phyloP scores from a whole-genome alignment of 2,888 invertebrate genomes.

The Pyrocoelia pectoralis region DNA sequence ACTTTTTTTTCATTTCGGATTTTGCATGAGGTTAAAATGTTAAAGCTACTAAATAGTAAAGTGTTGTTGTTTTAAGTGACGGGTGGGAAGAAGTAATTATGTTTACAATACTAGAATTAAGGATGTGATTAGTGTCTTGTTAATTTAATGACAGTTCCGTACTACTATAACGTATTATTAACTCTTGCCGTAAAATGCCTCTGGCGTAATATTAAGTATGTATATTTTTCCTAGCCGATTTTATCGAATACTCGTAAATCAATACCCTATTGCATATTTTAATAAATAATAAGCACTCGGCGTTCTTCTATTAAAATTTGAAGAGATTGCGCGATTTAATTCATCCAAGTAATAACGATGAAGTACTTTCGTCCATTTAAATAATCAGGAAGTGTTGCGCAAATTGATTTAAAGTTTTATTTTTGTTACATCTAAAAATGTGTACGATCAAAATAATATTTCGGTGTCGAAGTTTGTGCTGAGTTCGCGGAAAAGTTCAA shows the following conservation, averaged over 20 bases:
- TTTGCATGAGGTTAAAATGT: constrained; percentile 4
- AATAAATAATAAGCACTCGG: not conserved
- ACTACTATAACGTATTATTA: constrained; percentile 17
- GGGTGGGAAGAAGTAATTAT: constrained; percentile 29
- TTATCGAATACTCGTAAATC: not conserved
- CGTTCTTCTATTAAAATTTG: not conserved
- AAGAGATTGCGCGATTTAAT: no score
- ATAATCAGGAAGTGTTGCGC: no score
- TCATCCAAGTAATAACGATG: no score
- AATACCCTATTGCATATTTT: constrained; percentile 1
- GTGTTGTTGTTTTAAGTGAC: constrained; percentile 19
- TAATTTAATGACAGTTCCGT: constrained; percentile 25
- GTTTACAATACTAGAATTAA: constrained; percentile 30
- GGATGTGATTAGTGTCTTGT: constrained; percentile 28
- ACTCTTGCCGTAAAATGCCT: constrained; percentile 8
- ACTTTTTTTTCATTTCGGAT: not conserved
- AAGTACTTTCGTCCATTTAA: no score
- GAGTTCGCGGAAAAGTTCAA: no score
- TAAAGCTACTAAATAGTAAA: constrained; percentile 16
- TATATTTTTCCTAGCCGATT: not conserved
- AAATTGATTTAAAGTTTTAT: no score
- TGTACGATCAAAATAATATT: no score
- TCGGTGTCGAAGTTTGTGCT: no score
- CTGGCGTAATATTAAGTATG: not conserved
- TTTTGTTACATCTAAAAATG: no score